Percentiles rank a stretch among this genome's conserved stretches.
phyloP scores from a whole-genome alignment of 1,140 invertebrate genomes.

The Sipha flava region DNA sequence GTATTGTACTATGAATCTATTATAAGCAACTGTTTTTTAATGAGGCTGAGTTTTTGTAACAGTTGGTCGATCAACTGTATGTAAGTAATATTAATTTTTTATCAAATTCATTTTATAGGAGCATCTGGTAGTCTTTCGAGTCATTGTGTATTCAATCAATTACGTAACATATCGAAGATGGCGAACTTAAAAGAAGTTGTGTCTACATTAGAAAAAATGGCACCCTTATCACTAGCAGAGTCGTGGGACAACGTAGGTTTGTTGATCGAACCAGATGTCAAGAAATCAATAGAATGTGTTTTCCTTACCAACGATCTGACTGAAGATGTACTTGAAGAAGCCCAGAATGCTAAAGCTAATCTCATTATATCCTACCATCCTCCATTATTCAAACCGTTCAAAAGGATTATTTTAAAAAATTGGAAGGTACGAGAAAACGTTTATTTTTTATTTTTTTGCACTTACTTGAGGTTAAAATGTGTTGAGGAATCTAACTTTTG shows the following conservation, averaged over 20 bases:
- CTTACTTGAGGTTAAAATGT: no score
- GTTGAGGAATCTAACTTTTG: no score
- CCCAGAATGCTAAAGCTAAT: constrained; percentile 56
- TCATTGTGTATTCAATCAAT: no score
- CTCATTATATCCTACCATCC: constrained; percentile 94
- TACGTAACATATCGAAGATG: background rate
- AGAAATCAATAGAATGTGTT: constrained; percentile 53
- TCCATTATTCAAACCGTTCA: constrained; percentile 79
- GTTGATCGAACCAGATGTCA: constrained; percentile 50
- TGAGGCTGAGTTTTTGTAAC: no score
- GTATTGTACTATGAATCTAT: no score
- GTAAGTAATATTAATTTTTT: no score
- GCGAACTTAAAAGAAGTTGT: constrained; percentile 48
- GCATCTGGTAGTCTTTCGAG: no score
- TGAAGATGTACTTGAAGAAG: constrained; percentile 78
- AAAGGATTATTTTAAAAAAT: constrained; percentile 56
- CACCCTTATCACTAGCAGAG: constrained; percentile 63
- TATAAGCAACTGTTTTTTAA: no score
- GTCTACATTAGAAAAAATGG: constrained; percentile 57
- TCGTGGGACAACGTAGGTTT: constrained; percentile 95
- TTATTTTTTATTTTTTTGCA: no score
- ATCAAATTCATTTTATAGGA: no score
- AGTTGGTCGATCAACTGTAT: no score
- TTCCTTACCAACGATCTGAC: constrained; percentile 94
- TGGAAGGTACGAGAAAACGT: constrained; percentile 59